A percentile compares a stretch with the other conserved stretches of the same genome.
These are phyloP conservation scores for Grus americana DNA, from an alignment of 2,113 vertebrate species.

Conservation along the genomic window DNA sequence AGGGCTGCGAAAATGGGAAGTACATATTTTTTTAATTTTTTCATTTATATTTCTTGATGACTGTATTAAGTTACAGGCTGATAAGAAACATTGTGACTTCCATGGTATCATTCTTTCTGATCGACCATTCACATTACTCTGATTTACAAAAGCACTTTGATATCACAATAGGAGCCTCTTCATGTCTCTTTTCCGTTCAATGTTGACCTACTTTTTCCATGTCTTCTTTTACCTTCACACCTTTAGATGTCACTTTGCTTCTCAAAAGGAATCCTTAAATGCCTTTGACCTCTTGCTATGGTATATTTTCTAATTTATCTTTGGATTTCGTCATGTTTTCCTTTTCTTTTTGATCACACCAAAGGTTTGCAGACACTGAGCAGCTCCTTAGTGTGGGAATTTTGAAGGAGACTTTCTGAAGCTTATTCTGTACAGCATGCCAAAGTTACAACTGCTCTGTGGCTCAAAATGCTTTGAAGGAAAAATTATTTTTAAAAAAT, in stretches of 20 bases:
- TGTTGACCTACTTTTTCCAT: constrained; percentile 26
- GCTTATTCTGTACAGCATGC: background rate
- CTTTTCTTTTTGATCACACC: background rate
- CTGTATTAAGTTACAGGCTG: background rate
- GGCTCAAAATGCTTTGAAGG: background rate
- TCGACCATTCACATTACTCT: background rate
- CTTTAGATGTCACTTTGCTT: background rate
- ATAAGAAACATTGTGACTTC: background rate
- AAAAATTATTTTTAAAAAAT: background rate
- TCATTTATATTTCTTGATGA: background rate
- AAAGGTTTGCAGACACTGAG: background rate
- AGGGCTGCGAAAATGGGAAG: background rate
- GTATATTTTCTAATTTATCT: background rate
- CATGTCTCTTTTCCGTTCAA: background rate
- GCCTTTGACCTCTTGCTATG: background rate
- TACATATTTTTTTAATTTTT: background rate
- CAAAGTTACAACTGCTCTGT: background rate
- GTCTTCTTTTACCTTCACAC: background rate
- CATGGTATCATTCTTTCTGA: background rate
- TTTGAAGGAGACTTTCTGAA: background rate
- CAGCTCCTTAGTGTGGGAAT: background rate
- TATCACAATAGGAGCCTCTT: background rate
- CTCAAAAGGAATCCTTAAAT: background rate
- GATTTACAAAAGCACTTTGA: background rate
- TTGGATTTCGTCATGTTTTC: background rate